Evolutionary conservation across 2,113 vertebrate species (phyloP).

Genomic region (Corvus moneduloides): DNA sequence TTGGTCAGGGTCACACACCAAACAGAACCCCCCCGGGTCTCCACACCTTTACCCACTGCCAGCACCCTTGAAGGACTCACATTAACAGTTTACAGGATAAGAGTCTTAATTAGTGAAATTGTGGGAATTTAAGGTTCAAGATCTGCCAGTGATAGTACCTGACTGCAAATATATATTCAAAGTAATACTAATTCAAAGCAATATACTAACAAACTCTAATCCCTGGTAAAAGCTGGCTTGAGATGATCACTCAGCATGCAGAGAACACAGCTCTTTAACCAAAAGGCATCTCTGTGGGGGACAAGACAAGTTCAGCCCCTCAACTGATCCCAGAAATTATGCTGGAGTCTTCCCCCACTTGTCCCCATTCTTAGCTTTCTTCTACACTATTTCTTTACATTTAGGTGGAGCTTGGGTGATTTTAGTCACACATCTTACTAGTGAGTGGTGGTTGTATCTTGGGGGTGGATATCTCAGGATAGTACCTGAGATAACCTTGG

Average conservation of each 20-base stretch:
- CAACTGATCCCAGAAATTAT: too few species aligned
- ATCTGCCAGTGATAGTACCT: background rate
- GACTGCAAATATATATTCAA: background rate
- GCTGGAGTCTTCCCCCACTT: background rate
- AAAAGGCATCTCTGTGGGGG: accelerated
- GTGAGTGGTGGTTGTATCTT: background rate
- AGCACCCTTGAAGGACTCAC: background rate
- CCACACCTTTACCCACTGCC: background rate
- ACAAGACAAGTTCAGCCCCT: background rate
- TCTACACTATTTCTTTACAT: background rate
- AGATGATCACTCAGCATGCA: background rate
- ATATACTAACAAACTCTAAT: background rate
- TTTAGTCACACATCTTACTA: background rate
- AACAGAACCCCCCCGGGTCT: background rate
- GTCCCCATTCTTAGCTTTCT: background rate
- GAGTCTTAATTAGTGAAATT: background rate
- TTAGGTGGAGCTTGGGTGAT: background rate
- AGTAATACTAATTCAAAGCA: background rate
- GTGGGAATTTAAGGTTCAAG: background rate
- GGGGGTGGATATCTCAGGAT: background rate
- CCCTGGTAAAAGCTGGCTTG: accelerated
- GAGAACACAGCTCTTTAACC: background rate
- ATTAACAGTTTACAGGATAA: background rate
- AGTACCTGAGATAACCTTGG: background rate
- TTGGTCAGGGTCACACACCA: background rate